Conservation (phyloP, 2,888 invertebrate genomes). For the Eupithecia dodoneata region DNA sequence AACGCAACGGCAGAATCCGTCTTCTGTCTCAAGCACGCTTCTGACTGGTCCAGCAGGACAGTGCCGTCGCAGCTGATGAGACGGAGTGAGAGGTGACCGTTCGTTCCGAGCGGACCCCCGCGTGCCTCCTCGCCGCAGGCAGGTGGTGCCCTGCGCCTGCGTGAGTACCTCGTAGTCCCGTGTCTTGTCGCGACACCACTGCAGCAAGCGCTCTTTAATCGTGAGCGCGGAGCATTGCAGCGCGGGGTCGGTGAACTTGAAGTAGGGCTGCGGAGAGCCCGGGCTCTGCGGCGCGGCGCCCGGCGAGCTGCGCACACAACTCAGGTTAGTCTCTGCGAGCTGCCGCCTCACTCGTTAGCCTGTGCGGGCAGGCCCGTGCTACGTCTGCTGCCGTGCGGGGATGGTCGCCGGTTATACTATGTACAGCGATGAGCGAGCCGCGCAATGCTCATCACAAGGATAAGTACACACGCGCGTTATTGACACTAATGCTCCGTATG, state of each 20-base stretch:
- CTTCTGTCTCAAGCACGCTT: not conserved
- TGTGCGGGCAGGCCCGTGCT: slow-evolving; percentile 59
- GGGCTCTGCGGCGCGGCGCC: slow-evolving; percentile 86
- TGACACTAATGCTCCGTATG: slow-evolving; percentile 43
- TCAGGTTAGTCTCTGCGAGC: slow-evolving; percentile 65
- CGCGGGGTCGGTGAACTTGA: slow-evolving; percentile 96
- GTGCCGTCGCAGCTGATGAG: not conserved
- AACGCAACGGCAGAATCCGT: not conserved
- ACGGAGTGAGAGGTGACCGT: not conserved
- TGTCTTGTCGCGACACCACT: slow-evolving; percentile 99
- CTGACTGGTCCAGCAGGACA: not conserved
- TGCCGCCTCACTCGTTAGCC: slow-evolving; percentile 55
- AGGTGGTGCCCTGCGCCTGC: not conserved
- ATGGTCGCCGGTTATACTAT: slow-evolving; percentile 49
- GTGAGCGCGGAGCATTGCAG: slow-evolving; percentile 96
- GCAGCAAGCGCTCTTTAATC: slow-evolving; percentile 98
- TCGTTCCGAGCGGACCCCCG: not conserved
- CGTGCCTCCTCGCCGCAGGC: not conserved
- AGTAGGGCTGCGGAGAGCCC: slow-evolving; percentile 88
- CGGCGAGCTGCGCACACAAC: slow-evolving; percentile 88
- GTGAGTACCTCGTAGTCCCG: slow-evolving; percentile 97
- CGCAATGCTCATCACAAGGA: slow-evolving; percentile 17
- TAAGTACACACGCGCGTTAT: slow-evolving; percentile 45
- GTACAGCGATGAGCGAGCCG: slow-evolving; percentile 20
- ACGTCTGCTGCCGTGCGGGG: slow-evolving; percentile 48